A percentile compares a stretch with the other conserved stretches of the same genome.
Evolutionary conservation across 2,888 invertebrate genomes (phyloP).

Genomic region (Abrostola tripartita): DNA sequence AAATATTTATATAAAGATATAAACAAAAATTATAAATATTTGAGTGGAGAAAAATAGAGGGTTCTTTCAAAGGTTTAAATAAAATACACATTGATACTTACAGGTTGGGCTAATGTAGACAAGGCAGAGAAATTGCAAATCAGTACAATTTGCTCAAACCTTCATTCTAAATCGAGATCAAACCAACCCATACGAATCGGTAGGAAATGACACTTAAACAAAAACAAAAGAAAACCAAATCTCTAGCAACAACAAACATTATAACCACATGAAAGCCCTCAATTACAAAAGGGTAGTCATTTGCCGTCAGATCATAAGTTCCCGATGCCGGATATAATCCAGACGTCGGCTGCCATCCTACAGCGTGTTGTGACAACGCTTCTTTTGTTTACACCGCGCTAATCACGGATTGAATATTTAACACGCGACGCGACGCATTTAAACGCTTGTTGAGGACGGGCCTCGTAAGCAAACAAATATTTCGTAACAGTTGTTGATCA

Average conservation of each 20-base stretch:
- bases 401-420: constrained; percentile 53
- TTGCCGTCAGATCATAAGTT: constrained; percentile 41
- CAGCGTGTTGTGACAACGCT: constrained; percentile 39
- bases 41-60: no score
- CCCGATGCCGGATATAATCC: constrained; percentile 54
- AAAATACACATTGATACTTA: no score
- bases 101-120: no score
- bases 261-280: constrained; percentile 8
- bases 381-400: constrained; percentile 48
- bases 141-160: no score
- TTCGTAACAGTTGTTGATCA: constrained; percentile 32
- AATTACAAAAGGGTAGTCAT: constrained; percentile 35
- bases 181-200: background rate
- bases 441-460: constrained; percentile 30
- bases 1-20: no score
- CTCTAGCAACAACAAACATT: constrained; percentile 1
- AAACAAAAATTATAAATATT: no score
- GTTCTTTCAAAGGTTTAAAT: no score
- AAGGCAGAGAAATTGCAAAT: no score
- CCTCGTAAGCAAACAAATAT: constrained; percentile 39
- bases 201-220: constrained; percentile 2
- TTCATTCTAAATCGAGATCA: no score
- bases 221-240: constrained; percentile 16
- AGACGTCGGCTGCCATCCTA: constrained; percentile 39
- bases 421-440: constrained; percentile 25